phyloP scores from a whole-genome alignment of 2,797 vertebrate species.

The Arrhamphus sclerolepis region DNA sequence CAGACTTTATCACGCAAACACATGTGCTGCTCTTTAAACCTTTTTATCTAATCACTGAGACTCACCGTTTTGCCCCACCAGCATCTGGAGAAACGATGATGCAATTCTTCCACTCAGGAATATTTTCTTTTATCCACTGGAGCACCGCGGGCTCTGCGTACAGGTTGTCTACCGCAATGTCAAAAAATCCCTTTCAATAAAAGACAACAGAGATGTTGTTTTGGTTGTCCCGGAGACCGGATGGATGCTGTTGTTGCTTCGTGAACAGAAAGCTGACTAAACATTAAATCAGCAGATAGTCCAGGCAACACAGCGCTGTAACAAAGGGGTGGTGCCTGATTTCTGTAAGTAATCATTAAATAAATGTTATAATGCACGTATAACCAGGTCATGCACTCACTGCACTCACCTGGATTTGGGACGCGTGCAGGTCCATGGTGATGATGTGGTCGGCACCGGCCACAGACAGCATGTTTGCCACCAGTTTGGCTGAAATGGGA shows the following conservation, averaged over 20 bases:
- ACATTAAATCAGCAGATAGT: too few species aligned
- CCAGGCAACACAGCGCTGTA: too few species aligned
- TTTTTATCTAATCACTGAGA: rapidly evolving
- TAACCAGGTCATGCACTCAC: too few species aligned
- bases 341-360: too few species aligned
- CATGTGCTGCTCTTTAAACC: constrained; percentile 3
- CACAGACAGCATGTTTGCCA: constrained; percentile 95
- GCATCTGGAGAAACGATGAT: constrained; percentile 95
- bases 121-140: constrained; percentile 94
- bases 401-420: constrained; percentile 91
- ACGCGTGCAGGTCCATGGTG: constrained; percentile 97
- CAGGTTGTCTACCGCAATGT: constrained; percentile 95
- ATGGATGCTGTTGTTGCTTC: too few species aligned
- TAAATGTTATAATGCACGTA: too few species aligned
- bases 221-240: too few species aligned
- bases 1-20: neutral
- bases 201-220: neutral
- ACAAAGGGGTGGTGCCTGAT: too few species aligned
- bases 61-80: constrained; percentile 92
- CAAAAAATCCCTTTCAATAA: constrained; percentile 88
- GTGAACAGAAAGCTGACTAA: too few species aligned
- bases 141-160: constrained; percentile 94
- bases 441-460: constrained; percentile 96
- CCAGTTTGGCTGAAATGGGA: constrained; percentile 94
- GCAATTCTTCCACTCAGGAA: constrained; percentile 90